phyloP scores from a whole-genome alignment of 2,888 invertebrate genomes.

The Drosophila dives region DNA sequence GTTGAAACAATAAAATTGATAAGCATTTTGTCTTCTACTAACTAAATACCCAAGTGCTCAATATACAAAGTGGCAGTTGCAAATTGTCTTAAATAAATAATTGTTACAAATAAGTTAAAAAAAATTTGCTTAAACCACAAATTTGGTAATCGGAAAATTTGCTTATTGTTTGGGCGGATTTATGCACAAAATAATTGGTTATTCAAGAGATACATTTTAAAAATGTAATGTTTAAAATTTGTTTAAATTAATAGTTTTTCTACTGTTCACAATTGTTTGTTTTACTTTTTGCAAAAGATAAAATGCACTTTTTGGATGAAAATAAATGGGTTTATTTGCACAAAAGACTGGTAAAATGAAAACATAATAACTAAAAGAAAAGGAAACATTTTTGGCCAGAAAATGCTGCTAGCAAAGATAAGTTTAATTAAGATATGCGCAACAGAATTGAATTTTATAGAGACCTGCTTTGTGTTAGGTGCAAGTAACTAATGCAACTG shows the following conservation, averaged over 20 bases:
- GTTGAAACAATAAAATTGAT: background rate
- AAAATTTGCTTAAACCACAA: background rate
- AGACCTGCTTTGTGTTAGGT: background rate
- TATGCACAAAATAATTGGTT: background rate
- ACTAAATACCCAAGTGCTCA: background rate
- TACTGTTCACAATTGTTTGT: background rate
- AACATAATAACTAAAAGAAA: slow-evolving; percentile 3
- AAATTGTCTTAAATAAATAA: background rate
- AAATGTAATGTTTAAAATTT: background rate
- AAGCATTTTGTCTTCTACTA: background rate
- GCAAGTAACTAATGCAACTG: slow-evolving; percentile 15
- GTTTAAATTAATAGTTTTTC: background rate
- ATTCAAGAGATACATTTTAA: background rate
- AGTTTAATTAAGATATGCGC: background rate
- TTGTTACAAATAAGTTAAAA: background rate
- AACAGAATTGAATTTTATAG: slow-evolving; percentile 2
- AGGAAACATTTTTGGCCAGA: background rate
- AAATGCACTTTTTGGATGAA: background rate
- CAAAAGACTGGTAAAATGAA: background rate
- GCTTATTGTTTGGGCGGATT: background rate
- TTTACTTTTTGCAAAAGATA: background rate
- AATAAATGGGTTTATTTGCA: background rate
- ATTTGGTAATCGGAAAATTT: background rate
- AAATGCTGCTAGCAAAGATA: background rate
- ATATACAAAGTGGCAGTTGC: background rate